These are phyloP conservation scores for Heliothis virescens DNA, from an alignment of 1,140 invertebrate genomes.

Conservation along the genomic window DNA sequence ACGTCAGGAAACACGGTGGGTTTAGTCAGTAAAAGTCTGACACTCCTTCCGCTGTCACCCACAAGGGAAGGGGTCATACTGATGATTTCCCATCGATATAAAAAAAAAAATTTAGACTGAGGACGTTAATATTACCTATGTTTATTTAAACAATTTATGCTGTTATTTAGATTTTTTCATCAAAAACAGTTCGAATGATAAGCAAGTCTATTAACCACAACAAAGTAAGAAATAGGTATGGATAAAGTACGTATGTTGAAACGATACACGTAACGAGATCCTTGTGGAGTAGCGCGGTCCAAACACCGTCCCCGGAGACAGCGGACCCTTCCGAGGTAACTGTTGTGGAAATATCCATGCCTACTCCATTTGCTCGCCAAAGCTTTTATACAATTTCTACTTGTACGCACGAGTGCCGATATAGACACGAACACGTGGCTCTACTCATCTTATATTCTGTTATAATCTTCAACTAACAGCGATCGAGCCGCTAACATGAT, in stretches of 20 bases:
- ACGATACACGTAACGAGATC: constrained; percentile 36
- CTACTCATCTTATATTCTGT: constrained; percentile 37
- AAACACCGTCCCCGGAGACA: constrained; percentile 54
- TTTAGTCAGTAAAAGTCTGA: too few relatives aligned
- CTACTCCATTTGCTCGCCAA: constrained; percentile 59
- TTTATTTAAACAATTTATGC: background rate
- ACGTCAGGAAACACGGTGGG: too few relatives aligned
- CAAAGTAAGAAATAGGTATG: constrained; percentile 17
- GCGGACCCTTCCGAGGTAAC: constrained; percentile 55
- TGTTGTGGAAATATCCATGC: constrained; percentile 55
- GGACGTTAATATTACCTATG: too few relatives aligned
- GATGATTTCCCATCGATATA: too few relatives aligned
- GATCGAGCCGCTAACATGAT: constrained; percentile 15
- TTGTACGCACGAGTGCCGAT: constrained; percentile 25
- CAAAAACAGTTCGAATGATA: background rate
- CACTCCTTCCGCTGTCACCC: too few relatives aligned
- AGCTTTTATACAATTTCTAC: constrained; percentile 56
- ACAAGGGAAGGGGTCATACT: too few relatives aligned
- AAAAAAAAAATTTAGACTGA: too few relatives aligned
- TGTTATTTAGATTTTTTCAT: background rate
- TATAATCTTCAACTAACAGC: constrained; percentile 6
- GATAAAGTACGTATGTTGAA: background rate
- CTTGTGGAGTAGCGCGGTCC: constrained; percentile 41
- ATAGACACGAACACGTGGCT: constrained; percentile 2
- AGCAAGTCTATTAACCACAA: background rate